These are phyloP conservation scores for Amniataba percoides DNA, from an alignment of 2,797 vertebrate species.

Conservation along the genomic window DNA sequence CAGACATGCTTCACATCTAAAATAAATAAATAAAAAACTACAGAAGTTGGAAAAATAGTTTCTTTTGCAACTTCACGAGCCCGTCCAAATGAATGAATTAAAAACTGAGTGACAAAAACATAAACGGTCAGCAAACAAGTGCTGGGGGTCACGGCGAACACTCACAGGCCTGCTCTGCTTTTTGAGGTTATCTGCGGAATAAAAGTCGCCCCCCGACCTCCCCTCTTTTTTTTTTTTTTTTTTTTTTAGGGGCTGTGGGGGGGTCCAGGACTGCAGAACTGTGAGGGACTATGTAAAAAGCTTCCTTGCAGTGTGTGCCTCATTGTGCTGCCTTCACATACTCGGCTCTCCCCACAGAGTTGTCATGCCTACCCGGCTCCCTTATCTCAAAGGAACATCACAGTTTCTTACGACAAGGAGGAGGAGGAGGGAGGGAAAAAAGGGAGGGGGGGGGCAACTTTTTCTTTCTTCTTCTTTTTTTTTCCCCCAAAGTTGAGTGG, in stretches of 20 bases:
- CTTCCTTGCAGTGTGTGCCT: constrained; percentile 83
- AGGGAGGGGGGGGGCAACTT: constrained; percentile 33
- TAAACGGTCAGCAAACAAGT: constrained; percentile 20
- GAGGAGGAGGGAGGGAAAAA: background rate
- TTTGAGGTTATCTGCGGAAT: constrained; percentile 75
- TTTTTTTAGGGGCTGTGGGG: no score
- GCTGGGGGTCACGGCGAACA: constrained; percentile 28
- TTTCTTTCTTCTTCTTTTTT: constrained; percentile 4
- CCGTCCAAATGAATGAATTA: constrained; percentile 13
- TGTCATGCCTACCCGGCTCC: constrained; percentile 86
- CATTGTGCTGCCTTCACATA: constrained; percentile 84
- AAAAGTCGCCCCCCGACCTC: constrained; percentile 45
- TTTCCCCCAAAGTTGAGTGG: constrained; percentile 66
- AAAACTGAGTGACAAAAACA: constrained; percentile 5
- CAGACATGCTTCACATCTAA: background rate
- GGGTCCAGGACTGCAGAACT: constrained; percentile 65
- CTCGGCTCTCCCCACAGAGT: constrained; percentile 83
- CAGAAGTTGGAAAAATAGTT: background rate
- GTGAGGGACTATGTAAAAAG: constrained; percentile 80
- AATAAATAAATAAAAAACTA: background rate
- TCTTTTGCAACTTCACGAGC: constrained; percentile 16
- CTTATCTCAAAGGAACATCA: constrained; percentile 87
- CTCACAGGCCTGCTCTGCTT: constrained; percentile 20
- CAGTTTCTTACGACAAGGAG: constrained; percentile 75
- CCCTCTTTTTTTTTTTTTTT: no score